Evolutionary conservation across 2,888 invertebrate genomes (phyloP).

Genomic region (Eristalis arbustorum): DNA sequence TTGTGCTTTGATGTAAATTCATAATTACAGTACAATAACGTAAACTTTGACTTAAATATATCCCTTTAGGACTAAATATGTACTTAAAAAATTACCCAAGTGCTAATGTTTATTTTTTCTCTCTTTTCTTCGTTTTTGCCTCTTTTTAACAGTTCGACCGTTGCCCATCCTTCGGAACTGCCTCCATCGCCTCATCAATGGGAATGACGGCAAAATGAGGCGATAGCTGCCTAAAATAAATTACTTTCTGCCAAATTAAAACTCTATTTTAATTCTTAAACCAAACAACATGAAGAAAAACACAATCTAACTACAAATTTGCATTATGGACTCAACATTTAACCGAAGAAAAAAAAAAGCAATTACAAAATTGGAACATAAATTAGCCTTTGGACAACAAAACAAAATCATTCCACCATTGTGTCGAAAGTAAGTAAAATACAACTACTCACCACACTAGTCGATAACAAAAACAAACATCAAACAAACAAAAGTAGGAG

Average conservation of each 20-base stretch:
- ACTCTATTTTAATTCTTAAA: constrained; percentile 73
- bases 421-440: constrained; percentile 44
- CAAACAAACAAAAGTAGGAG: constrained; percentile 25
- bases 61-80: neutral
- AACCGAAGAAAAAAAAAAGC: constrained; percentile 43
- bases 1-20: constrained; percentile 55
- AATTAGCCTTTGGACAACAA: constrained; percentile 20
- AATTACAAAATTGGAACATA: constrained; percentile 38
- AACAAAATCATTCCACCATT: constrained; percentile 72
- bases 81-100: neutral
- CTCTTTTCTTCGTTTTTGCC: constrained; percentile 28
- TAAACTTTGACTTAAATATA: neutral
- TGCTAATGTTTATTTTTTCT: constrained; percentile 21
- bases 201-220: constrained; percentile 89
- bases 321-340: constrained; percentile 25
- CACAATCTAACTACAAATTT: constrained; percentile 29
- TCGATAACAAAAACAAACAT: constrained; percentile 71
- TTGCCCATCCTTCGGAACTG: constrained; percentile 98
- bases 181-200: constrained; percentile 99
- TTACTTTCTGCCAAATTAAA: constrained; percentile 69
- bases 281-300: constrained; percentile 58
- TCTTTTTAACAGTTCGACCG: constrained; percentile 90
- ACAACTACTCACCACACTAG: constrained; percentile 76
- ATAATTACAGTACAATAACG: neutral
- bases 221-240: constrained; percentile 80